phyloP scores from a whole-genome alignment of 2,888 invertebrate species.

The Yponomeuta evonymella region DNA sequence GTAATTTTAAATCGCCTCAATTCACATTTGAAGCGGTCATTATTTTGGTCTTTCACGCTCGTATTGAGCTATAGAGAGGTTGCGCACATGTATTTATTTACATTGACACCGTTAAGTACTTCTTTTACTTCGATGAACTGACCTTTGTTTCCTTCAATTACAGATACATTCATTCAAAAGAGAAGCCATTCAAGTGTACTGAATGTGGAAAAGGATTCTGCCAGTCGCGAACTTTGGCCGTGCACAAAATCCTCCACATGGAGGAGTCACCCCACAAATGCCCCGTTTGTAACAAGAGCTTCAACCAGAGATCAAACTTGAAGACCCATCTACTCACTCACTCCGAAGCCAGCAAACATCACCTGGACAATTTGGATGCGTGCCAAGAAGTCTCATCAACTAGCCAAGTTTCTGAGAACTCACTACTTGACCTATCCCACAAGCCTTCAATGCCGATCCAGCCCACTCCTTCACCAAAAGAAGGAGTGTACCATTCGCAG shows the following conservation, averaged over 20 bases:
- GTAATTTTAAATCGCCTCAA: slow-evolving; percentile 39
- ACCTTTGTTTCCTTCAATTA: slow-evolving; percentile 37
- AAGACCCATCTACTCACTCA: slow-evolving; percentile 94
- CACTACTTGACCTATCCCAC: slow-evolving; percentile 76
- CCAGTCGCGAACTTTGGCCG: slow-evolving; percentile 95
- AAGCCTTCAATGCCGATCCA: slow-evolving; percentile 57
- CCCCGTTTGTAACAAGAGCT: slow-evolving; percentile 90
- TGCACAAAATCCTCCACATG: slow-evolving; percentile 95
- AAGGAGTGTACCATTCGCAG: slow-evolving; percentile 36
- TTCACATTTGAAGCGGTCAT: slow-evolving; percentile 48
- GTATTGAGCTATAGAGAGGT: slow-evolving; percentile 42
- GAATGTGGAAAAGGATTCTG: slow-evolving; percentile 99
- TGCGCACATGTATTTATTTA: slow-evolving; percentile 40
- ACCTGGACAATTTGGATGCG: slow-evolving; percentile 66
- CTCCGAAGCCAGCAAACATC: slow-evolving; percentile 79
- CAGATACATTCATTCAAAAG: slow-evolving; percentile 98
- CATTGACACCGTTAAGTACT: slow-evolving; percentile 29
- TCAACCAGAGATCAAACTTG: slow-evolving; percentile 94
- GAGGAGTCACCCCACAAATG: slow-evolving; percentile 96
- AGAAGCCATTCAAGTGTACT: slow-evolving; percentile 98
- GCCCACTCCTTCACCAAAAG: slow-evolving; percentile 42
- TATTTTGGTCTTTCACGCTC: slow-evolving; percentile 32
- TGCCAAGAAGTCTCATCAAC: slow-evolving; percentile 73
- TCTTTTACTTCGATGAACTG: slow-evolving; percentile 32
- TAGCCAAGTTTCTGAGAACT: slow-evolving; percentile 61